These are phyloP conservation scores for Pristionchus exspectatus DNA, from an alignment of 2,888 invertebrate species.

Conservation along the genomic window DNA sequence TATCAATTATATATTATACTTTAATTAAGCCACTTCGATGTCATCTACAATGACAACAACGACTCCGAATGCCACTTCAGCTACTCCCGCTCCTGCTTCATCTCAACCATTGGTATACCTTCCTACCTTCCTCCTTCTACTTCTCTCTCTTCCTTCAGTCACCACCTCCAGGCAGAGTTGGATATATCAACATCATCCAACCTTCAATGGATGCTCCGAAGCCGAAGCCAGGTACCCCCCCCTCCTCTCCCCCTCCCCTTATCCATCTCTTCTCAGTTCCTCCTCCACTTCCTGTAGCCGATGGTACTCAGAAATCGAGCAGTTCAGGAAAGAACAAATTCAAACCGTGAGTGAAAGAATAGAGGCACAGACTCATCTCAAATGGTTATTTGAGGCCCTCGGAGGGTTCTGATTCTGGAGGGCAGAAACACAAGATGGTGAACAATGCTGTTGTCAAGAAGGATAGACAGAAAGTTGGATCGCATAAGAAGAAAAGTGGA, in stretches of 20 bases:
- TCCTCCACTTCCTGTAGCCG: not conserved
- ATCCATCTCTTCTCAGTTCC: not conserved
- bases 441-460: not conserved
- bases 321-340: constrained; percentile 15
- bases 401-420: constrained; percentile 12
- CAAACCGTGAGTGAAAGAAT: not conserved
- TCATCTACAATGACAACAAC: not conserved
- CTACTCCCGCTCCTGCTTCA: constrained; percentile 14
- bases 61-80: constrained; percentile 29
- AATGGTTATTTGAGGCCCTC: not conserved
- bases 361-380: not conserved
- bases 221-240: constrained; percentile 5
- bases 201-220: constrained; percentile 1
- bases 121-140: not conserved
- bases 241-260: not conserved
- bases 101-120: not conserved
- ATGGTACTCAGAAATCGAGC: constrained; percentile 20
- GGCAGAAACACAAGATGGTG: constrained; percentile 9
- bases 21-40: not conserved
- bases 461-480: not conserved
- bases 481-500: constrained; percentile 21
- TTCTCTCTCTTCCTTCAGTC: not conserved
- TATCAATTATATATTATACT: too few relatives aligned
- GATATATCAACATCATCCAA: constrained; percentile 23
- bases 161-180: not conserved